Evolutionary conservation across 2,888 invertebrate genomes (phyloP).

Genomic region (Polia nebulosa): DNA sequence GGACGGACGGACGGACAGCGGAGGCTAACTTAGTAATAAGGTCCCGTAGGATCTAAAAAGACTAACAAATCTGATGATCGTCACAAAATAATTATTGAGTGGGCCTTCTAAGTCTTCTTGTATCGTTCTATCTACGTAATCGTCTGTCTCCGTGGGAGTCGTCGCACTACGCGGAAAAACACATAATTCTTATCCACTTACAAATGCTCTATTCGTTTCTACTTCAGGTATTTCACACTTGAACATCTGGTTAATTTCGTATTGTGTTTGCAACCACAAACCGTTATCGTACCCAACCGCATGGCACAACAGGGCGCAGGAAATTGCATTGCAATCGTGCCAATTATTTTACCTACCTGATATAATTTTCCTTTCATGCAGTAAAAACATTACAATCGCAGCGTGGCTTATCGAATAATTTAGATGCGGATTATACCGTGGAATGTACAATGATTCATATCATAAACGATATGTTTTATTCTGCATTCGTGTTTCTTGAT

Average conservation of each 20-base stretch:
- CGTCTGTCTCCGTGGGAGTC: slow-evolving; percentile 40
- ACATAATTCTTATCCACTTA: slow-evolving; percentile 52
- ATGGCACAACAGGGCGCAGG: slow-evolving; percentile 20
- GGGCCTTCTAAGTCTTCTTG: slow-evolving; percentile 18
- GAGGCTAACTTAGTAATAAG: too few species aligned
- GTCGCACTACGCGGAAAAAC: slow-evolving; percentile 45
- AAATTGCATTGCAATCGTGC: slow-evolving; percentile 38
- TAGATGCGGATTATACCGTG: slow-evolving; percentile 6
- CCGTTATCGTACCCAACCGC: slow-evolving; percentile 14
- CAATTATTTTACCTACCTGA: slow-evolving; percentile 7
- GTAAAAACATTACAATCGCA: neutral
- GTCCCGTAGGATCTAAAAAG: too few species aligned
- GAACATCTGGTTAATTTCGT: slow-evolving; percentile 3
- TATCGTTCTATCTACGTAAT: slow-evolving; percentile 29
- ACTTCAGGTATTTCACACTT: slow-evolving; percentile 25
- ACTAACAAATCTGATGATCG: too few species aligned
- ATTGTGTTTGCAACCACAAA: neutral
- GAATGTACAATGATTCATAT: slow-evolving; percentile 15
- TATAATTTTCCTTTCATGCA: slow-evolving; percentile 17
- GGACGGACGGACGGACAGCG: too few species aligned
- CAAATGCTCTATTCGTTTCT: slow-evolving; percentile 21
- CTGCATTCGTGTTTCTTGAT: neutral
- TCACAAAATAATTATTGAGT: neutral
- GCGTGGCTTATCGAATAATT: neutral
- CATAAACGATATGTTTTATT: neutral